A percentile compares a stretch with the other conserved stretches of the same genome.
phyloP scores from a whole-genome alignment of 1,140 invertebrate species.

The Pseudomyrmex dendroicus region DNA sequence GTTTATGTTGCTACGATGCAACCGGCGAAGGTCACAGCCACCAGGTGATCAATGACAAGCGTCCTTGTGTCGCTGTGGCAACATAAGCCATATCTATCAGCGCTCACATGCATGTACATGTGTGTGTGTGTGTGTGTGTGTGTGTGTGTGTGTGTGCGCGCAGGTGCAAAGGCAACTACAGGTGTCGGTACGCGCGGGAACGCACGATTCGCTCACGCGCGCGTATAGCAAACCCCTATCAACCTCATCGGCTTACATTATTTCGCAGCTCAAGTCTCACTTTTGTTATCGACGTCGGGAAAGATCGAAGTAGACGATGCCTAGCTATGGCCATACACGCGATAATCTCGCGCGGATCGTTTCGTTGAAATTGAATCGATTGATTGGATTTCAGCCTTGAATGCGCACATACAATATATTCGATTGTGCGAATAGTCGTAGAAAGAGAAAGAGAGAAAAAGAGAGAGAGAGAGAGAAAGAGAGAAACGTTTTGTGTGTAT shows the following conservation, averaged over 20 bases:
- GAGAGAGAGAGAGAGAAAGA: too few relatives aligned
- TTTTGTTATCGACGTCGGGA: slow-evolving; percentile 33
- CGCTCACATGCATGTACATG: not conserved
- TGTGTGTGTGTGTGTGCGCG: not conserved
- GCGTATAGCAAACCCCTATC: not conserved
- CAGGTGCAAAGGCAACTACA: not conserved
- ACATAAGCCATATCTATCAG: not conserved
- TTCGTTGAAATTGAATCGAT: not conserved
- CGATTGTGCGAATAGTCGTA: not conserved
- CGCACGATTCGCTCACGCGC: not conserved
- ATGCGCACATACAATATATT: not conserved
- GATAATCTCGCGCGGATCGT: not conserved
- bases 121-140: not conserved
- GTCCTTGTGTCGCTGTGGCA: slow-evolving; percentile 69
- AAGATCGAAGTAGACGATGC: slow-evolving; percentile 20
- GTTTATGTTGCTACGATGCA: slow-evolving; percentile 17
- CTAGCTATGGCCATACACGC: not conserved
- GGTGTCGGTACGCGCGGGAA: slow-evolving; percentile 3
- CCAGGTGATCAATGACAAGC: slow-evolving; percentile 73
- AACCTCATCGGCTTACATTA: slow-evolving; percentile 20
- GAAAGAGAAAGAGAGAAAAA: too few relatives aligned
- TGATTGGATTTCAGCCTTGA: not conserved
- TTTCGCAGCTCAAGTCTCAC: slow-evolving; percentile 38
- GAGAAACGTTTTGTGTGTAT: too few relatives aligned
- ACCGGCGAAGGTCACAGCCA: slow-evolving; percentile 64